Evolutionary conservation across 2,113 vertebrate genomes (phyloP).

Genomic region (Psilopogon haemacephalus): DNA sequence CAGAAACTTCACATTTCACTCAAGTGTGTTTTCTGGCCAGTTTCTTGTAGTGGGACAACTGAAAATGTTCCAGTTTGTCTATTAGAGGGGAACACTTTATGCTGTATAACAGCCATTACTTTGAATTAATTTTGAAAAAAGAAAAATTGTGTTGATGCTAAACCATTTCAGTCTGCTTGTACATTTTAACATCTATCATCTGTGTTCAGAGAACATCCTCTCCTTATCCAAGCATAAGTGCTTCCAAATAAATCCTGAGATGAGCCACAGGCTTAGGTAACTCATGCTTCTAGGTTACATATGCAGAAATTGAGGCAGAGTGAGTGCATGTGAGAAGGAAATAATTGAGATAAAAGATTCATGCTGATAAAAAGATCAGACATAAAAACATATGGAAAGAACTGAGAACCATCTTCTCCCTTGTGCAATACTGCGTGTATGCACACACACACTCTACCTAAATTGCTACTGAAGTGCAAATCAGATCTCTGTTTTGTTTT

Average conservation of each 20-base stretch:
- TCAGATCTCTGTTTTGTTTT: neutral
- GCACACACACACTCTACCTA: too few species aligned
- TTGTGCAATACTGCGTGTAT: neutral
- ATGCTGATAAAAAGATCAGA: neutral
- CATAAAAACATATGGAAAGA: neutral
- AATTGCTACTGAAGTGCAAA: neutral
- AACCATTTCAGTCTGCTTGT: neutral
- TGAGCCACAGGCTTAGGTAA: neutral
- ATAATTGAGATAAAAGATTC: neutral
- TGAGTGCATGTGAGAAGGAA: neutral
- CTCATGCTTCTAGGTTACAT: neutral
- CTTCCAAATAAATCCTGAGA: neutral
- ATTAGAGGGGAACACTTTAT: neutral
- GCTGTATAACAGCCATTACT: neutral
- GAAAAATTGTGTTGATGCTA: neutral
- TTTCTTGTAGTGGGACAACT: neutral
- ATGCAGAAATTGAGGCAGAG: neutral
- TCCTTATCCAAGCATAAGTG: neutral
- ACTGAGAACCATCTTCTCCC: neutral
- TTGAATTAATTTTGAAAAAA: neutral
- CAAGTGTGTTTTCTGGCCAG: neutral
- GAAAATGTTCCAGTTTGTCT: neutral
- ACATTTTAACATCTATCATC: neutral
- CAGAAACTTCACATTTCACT: neutral
- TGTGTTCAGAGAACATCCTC: neutral